Evolutionary conservation across 2,113 vertebrate genomes (phyloP), one percentile per base, ranked within the genome.

Genomic region (Neogobius melanostomus): DNA sequence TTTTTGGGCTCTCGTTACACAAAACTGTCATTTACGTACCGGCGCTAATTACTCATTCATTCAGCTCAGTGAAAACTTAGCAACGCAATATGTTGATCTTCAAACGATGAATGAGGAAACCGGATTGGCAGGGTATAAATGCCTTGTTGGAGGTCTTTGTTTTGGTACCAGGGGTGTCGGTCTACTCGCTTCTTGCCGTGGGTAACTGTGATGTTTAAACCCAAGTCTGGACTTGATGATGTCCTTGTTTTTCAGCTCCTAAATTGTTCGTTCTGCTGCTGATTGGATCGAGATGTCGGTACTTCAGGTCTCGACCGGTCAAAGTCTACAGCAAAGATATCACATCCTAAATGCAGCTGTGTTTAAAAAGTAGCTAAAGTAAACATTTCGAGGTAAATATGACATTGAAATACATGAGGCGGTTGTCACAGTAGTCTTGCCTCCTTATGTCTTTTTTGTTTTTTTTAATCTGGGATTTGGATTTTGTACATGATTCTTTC

Each of bases 261-360:
- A 63, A 96, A n/a, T 52, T 92, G 86, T n/a, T 51, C 94, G 89
- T n/a, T 7, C 91, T 70, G 8, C 91, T 69, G 2, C n/a, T 95
- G 90, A 82, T 93, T 92, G 79, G 88, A n/a, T 83, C 1, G 95
- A 95, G 49, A 95, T 89, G 0, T 99, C n/a, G 98, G 73, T 97
- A 95, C 85, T 96, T 94, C 66, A 98, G 82, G 74, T 99, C 97
- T 53, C 95, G 88, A 64, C 90, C 92, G 9, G 95, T 94, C 72
- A 99, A 88, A 0, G 94, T 96, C 97, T 98, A 66, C 1, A 45
- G 1, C 3, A 44, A 42, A 42, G 21, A 21, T 21, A 21, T 21
- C 21, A 21, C 21, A 21, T 21, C 21, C 21, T 21, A 21, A 21
- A 21, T 21, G 21, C 21, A 21, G 21, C 21, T 1, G 21, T 1